Base-by-base conservation (phyloP, 2,113 vertebrate species). In the Crotophaga sulcirostris region DNA sequence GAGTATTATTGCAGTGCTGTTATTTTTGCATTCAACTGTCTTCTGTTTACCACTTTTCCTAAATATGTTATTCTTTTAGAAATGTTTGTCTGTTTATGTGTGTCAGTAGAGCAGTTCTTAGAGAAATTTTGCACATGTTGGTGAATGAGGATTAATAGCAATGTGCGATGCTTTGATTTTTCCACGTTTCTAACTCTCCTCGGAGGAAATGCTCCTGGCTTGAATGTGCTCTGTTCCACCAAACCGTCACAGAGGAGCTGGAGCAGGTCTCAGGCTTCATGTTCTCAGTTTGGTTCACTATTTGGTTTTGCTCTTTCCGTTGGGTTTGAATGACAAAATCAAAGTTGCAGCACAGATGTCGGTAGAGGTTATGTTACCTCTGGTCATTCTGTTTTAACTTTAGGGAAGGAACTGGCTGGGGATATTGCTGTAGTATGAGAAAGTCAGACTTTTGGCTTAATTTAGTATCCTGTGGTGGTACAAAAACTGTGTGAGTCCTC, bases 311-410 rank as follows among this genome's bases (percentile, higher is more conserved):
- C 13, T 62, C 54, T 76, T 82, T 51, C 25, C 47, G 54, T 7
- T 51, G 68, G 11, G 24, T 80, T 75, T 2, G 4, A 36, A 60
- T 33, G 0, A 0, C 62, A 66, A 52, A 75, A 40, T 33, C 19
- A 21, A 34, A 28, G 21, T 63, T 87, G 62, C 4, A 1, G 40
- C 51, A 55, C 18, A 73, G 54, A 54, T 3, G 4, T 0, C 3
- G 16, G 10, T 25, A 33, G 44, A 3, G 0, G 36, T 66, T 76
- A 14, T 0, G 0, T 21, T 62, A 54, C 33, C 45, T 58, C 76
- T 74, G n/a, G 13, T 58, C 0, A 0, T 75, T 92, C 63, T 91
- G n/a, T 49, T 0, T 0, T 72, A 73, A 60, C 33, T 83, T 59
- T 36, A 54, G 31, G 63, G 45, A 73, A 60, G 75, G 44, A 92